Evolutionary conservation across 2,797 vertebrate genomes (phyloP).

Genomic region (Danio albolineatus): DNA sequence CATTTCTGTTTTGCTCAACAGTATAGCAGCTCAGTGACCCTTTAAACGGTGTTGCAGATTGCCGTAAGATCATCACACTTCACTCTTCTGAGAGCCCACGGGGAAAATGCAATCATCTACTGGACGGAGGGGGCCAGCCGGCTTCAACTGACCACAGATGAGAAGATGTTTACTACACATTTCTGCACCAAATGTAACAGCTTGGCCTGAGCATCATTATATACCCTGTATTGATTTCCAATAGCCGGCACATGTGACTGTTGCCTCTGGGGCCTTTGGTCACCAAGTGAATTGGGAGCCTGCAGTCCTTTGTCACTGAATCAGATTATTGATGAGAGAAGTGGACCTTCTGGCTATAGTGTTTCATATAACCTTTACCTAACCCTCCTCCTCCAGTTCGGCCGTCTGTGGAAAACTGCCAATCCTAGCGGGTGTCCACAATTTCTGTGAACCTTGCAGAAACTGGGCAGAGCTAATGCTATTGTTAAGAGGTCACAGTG

Average conservation of each 20-base stretch:
- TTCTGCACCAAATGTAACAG: constrained; percentile 47
- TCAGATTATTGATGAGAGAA: constrained; percentile 58
- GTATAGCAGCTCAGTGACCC: constrained; percentile 37
- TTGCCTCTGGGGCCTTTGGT: constrained; percentile 48
- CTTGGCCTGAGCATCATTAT: constrained; percentile 50
- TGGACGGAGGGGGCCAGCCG: constrained; percentile 10
- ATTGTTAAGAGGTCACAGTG: constrained; percentile 40
- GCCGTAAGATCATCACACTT: constrained; percentile 43
- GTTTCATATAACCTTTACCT: constrained; percentile 51
- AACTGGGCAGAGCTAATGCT: constrained; percentile 44
- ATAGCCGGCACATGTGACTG: constrained; percentile 49
- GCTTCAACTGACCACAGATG: constrained; percentile 46
- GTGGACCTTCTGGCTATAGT: constrained; percentile 43
- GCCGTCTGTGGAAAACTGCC: constrained; percentile 34
- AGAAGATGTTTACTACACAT: constrained; percentile 47
- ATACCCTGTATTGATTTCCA: constrained; percentile 56
- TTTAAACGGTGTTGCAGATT: constrained; percentile 35
- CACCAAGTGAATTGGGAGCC: constrained; percentile 50
- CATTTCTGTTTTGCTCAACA: constrained; percentile 21
- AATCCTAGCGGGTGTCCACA: constrained; percentile 40
- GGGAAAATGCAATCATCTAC: constrained; percentile 44
- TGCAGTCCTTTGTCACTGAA: constrained; percentile 52
- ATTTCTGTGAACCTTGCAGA: constrained; percentile 43
- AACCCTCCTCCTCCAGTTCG: constrained; percentile 35
- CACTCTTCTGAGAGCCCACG: constrained; percentile 40